Evolutionary conservation across 2,797 vertebrate genomes (phyloP).

Genomic region (Hypotaenidia philippensis): DNA sequence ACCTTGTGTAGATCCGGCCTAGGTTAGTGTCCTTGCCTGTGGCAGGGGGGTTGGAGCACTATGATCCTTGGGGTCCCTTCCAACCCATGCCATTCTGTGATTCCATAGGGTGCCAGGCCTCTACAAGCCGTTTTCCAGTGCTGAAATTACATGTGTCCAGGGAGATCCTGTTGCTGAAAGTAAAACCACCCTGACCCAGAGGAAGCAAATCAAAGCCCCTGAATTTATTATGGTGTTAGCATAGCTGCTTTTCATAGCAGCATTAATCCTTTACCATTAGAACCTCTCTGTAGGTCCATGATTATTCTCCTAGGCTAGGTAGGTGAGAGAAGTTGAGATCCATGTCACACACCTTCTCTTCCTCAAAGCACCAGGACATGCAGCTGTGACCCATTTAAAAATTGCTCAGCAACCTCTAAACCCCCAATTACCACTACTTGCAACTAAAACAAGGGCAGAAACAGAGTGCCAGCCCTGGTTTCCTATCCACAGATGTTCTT

Average conservation of each 20-base stretch:
- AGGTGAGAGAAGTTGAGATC: background rate
- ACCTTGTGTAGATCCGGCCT: too few species aligned
- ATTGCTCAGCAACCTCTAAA: background rate
- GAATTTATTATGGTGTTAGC: fast-evolving
- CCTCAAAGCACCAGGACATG: background rate
- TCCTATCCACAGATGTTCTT: background rate
- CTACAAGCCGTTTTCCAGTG: background rate
- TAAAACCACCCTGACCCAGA: background rate
- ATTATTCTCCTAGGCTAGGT: background rate
- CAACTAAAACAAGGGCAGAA: background rate
- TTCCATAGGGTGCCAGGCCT: background rate
- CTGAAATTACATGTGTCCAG: fast-evolving
- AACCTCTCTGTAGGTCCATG: too few species aligned
- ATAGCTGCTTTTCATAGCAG: background rate
- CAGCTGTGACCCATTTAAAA: background rate
- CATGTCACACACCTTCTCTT: background rate
- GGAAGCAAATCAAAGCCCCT: background rate
- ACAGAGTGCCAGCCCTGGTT: background rate
- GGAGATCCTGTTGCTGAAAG: background rate
- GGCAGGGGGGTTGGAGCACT: too few species aligned
- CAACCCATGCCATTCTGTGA: too few species aligned
- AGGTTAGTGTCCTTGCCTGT: too few species aligned
- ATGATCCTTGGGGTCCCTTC: too few species aligned
- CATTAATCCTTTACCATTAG: too few species aligned
- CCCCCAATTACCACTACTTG: background rate